These are phyloP conservation scores for Formica selysi DNA, from an alignment of 1,140 invertebrate genomes.

Conservation along the genomic window DNA sequence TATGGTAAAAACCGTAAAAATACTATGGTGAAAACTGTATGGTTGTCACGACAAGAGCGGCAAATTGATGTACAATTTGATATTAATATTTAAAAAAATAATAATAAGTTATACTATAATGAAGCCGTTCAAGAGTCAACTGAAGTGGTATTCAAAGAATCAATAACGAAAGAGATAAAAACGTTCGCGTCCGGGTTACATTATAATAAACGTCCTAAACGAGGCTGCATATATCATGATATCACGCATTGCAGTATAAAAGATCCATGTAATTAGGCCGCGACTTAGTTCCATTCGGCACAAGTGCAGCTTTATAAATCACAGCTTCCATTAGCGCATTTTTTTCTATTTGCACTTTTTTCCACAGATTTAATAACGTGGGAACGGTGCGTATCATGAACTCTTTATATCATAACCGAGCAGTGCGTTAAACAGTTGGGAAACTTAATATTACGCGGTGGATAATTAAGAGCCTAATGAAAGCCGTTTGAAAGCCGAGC, in stretches of 20 bases:
- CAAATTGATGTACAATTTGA: constrained; percentile 8
- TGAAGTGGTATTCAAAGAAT: not conserved
- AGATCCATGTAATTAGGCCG: constrained; percentile 56
- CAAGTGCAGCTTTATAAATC: constrained; percentile 31
- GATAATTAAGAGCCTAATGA: constrained; percentile 57
- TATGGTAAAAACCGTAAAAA: constrained; percentile 24
- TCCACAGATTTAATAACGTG: not conserved
- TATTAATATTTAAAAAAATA: constrained; percentile 34
- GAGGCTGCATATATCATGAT: constrained; percentile 10
- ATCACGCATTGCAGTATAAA: constrained; percentile 3
- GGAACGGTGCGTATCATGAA: not conserved
- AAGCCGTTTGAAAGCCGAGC: constrained; percentile 26
- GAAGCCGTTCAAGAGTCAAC: not conserved
- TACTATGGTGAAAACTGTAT: constrained; percentile 33
- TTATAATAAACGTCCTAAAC: not conserved
- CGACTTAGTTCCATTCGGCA: constrained; percentile 27
- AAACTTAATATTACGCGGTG: constrained; percentile 53
- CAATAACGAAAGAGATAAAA: not conserved
- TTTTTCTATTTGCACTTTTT: constrained; percentile 2
- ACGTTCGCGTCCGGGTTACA: not conserved
- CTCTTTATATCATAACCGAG: constrained; percentile 28
- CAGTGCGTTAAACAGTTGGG: constrained; percentile 38
- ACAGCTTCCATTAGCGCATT: constrained; percentile 38
- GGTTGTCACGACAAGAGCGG: not conserved
- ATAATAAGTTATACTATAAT: constrained; percentile 32